phyloP scores from a whole-genome alignment of 2,113 vertebrate species.

The Phodopus roborovskii region DNA sequence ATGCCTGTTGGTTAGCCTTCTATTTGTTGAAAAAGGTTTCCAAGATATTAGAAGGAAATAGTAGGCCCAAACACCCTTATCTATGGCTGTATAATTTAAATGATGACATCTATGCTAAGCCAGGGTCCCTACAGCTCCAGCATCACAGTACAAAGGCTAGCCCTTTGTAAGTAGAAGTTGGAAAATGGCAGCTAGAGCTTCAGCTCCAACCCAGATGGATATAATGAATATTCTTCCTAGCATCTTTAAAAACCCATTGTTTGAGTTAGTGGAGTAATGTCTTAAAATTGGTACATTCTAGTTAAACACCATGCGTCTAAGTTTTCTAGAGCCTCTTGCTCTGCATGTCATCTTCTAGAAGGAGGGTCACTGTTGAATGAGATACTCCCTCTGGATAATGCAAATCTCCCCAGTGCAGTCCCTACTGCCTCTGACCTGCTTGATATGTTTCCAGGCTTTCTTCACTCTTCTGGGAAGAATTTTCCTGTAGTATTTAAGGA shows the following conservation, averaged over 20 bases:
- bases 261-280: neutral
- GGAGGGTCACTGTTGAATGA: neutral
- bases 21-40: neutral
- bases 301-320: neutral
- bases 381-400: no score
- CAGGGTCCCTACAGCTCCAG: neutral
- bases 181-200: neutral
- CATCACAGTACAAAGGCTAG: neutral
- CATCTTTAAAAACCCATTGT: neutral
- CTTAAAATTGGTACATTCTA: neutral
- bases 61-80: neutral
- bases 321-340: neutral
- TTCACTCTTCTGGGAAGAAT: neutral
- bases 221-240: neutral
- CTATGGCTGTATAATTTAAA: neutral
- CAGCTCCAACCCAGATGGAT: neutral
- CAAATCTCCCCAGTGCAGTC: no score
- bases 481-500: constrained; percentile 8
- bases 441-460: neutral
- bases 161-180: neutral
- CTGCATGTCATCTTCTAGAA: neutral
- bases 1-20: neutral
- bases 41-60: neutral
- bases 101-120: neutral
- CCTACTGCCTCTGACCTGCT: no score